Evolutionary conservation across 2,113 vertebrate genomes (phyloP), one percentile per base, ranked within the genome.

Genomic region (Syngnathus scovelli): DNA sequence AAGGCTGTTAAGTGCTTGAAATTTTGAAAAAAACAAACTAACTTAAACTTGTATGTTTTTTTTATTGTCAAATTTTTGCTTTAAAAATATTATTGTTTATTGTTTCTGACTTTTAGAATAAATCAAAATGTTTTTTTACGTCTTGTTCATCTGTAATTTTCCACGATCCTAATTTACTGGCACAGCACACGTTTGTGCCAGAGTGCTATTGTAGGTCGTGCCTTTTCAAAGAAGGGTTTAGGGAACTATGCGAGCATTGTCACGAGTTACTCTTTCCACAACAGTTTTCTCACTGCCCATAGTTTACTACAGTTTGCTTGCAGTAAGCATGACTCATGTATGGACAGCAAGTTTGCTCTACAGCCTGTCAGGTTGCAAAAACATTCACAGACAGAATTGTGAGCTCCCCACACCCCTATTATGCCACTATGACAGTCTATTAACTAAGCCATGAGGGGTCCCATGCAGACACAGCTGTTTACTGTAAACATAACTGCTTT

Each of bases 401-500:
- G 64, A 71, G 46, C 64, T 59, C 59, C 65, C 39, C 65, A 66
- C 27, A 43, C 74, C 78, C 78, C 62, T 85, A 75, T 89, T 89
- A 43, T 87, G 80, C 78, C 78, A 70, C 67, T 65, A 81, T 71
- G 38, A 43, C 39, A 74, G 74, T 71, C 64, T 80, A 78, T 81
- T 83, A 80, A 76, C 36, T 51, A 58, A 36, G 77, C 78, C 69
- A 7, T 37, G 75, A 82, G 65, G 49, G 55, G 68, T 15, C 16
- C 12, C 60, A 33, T 33, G 27, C 27, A 69, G 70, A 68, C 68
- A 73, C 36, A 38, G 41, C 55, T 87, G 76, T 83, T 85, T 76
- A 77, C 76, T 69, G 68, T 23, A 70, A 82, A 81, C 56, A 72
- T 48, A 78, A 83, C 67, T 72, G 69, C 79, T 78, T 70, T 39